phyloP scores from a whole-genome alignment of 2,113 vertebrate species.

The Ovis aries region ARS-UI_Ramb_v3.0 NC_056066.1:4171001-4171500 shows the following conservation, averaged over 20 bases:
- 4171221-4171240: background rate
- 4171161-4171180: background rate
- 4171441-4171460: background rate
- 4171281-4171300: background rate
- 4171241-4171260: background rate
- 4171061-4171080: background rate
- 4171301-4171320: background rate
- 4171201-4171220: accelerated
- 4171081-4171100: background rate
- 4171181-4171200: background rate
- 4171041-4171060: background rate
- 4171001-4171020: background rate
- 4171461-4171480: background rate
- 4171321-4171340: background rate
- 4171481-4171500: background rate
- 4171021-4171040: background rate
- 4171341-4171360: background rate
- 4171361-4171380: background rate
- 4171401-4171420: background rate
- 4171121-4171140: background rate
- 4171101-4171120: background rate
- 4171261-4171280: background rate
- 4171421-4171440: background rate
- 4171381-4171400: background rate
- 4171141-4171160: background rate